Evolutionary conservation across 2,113 vertebrate genomes (phyloP).

Genomic region (Pipra filicauda): DNA sequence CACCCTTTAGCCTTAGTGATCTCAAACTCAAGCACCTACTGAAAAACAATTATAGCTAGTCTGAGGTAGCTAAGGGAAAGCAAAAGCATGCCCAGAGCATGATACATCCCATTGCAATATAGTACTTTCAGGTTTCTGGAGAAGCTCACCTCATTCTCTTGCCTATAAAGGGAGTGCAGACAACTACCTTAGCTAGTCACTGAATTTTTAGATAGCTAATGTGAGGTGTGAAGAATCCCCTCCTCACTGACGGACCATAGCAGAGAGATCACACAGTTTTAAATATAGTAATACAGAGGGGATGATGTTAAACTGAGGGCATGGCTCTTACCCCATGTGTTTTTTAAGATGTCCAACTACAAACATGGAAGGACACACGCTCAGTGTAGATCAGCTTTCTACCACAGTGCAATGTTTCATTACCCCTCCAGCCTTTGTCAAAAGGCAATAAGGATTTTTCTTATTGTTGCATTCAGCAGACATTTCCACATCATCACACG

Average conservation of each 20-base stretch:
- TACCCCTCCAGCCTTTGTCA: background rate
- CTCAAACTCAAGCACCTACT: background rate
- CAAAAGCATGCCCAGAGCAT: background rate
- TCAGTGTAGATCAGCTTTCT: background rate
- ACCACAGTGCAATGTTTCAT: background rate
- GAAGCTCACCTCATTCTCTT: background rate
- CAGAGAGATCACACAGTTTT: background rate
- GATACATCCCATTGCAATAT: background rate
- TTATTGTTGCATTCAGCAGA: background rate
- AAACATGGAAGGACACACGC: background rate
- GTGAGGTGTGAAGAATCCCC: background rate
- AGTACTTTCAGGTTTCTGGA: background rate
- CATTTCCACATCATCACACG: background rate
- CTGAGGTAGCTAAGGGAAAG: background rate
- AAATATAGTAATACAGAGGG: background rate
- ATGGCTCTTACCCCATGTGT: constrained; percentile 23
- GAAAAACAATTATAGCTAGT: background rate
- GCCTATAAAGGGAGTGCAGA: background rate
- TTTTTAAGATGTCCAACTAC: background rate
- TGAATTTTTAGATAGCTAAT: background rate
- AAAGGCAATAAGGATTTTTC: background rate
- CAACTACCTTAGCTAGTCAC: background rate
- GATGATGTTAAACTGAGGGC: background rate
- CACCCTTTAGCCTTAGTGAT: background rate
- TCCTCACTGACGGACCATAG: background rate